Percentiles rank a stretch among this genome's conserved stretches.
Evolutionary conservation across 1,140 invertebrate species (phyloP).

Genomic region (Dolichoris vasculosae): DNA sequence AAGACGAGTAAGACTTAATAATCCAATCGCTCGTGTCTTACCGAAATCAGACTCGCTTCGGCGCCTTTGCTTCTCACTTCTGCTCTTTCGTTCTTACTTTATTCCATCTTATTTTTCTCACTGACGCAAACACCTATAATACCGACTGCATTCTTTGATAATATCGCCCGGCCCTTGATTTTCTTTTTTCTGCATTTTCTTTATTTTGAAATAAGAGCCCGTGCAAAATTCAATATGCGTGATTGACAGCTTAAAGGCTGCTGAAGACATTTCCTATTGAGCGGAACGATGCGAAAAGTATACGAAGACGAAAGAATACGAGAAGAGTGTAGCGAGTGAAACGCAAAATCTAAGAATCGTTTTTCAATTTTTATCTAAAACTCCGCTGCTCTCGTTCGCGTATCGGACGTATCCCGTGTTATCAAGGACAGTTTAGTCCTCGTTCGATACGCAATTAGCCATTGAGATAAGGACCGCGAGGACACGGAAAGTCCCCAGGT

Average conservation of each 20-base stretch:
- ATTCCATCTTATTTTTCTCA: background rate
- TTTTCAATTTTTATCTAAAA: background rate
- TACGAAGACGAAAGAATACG: background rate
- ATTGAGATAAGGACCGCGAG: no score
- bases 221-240: background rate
- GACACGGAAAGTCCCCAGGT: no score
- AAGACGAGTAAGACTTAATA: constrained; percentile 48
- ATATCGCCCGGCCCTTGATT: background rate
- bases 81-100: background rate
- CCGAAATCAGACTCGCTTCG: constrained; percentile 31
- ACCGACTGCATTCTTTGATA: constrained; percentile 21
- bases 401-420: background rate
- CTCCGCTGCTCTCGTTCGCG: background rate
- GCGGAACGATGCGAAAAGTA: background rate
- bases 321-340: background rate
- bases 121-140: background rate
- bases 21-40: constrained; percentile 44
- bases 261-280: background rate
- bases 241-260: constrained; percentile 6
- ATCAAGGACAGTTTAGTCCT: background rate
- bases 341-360: background rate
- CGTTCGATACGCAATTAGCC: no score
- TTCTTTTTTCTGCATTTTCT: background rate
- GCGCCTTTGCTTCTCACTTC: constrained; percentile 16
- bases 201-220: background rate